A percentile compares a stretch with the other conserved stretches of the same genome.
These are phyloP conservation scores for Ctenopoma kingsleyae DNA, from an alignment of 2,797 vertebrate species.

Conservation along the genomic window DNA sequence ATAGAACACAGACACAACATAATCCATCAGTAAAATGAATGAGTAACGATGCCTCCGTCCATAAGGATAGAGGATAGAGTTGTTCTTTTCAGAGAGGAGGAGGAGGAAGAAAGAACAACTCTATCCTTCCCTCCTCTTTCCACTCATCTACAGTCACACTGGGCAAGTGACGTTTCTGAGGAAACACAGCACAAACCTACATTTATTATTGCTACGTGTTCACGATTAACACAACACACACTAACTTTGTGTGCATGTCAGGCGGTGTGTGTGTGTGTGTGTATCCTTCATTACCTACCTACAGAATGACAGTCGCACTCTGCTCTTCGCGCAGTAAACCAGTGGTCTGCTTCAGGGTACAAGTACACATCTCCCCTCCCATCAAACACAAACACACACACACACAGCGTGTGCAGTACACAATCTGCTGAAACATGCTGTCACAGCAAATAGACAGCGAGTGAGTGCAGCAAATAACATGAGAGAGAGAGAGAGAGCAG, in stretches of 20 bases:
- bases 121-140: slow-evolving; percentile 23
- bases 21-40: no score
- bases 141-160: slow-evolving; percentile 3
- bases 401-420: slow-evolving; percentile 22
- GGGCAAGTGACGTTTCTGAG: neutral
- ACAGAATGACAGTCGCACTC: slow-evolving; percentile 31
- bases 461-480: slow-evolving; percentile 43
- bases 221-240: slow-evolving; percentile 1
- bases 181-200: slow-evolving; percentile 20
- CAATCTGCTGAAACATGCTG: slow-evolving; percentile 62
- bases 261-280: neutral
- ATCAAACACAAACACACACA: slow-evolving; percentile 12
- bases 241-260: neutral
- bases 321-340: slow-evolving; percentile 46
- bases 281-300: slow-evolving; percentile 39
- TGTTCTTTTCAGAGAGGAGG: no score
- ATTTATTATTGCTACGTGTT: neutral
- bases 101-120: no score
- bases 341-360: slow-evolving; percentile 32
- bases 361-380: slow-evolving; percentile 36
- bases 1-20: no score
- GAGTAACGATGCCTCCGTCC: slow-evolving; percentile 14
- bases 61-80: no score
- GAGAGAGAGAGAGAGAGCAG: slow-evolving; percentile 8
- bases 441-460: slow-evolving; percentile 54